phyloP scores from a whole-genome alignment of 1,140 invertebrate species.

The Goniozus legneri region DNA sequence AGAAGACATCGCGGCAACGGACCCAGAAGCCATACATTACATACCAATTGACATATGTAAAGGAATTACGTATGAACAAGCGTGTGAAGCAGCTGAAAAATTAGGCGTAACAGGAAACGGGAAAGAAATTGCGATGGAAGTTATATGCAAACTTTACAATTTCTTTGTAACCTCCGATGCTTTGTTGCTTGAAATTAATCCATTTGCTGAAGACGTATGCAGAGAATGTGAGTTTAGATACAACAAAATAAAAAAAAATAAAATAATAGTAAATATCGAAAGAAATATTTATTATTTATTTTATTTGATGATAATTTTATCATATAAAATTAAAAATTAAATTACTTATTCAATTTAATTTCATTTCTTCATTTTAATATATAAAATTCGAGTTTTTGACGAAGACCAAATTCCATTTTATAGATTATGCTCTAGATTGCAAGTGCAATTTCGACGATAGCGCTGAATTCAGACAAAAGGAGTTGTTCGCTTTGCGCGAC shows the following conservation, averaged over 20 bases:
- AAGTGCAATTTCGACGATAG: constrained; percentile 96
- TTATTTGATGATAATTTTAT: constrained; percentile 3
- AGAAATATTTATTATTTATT: not conserved
- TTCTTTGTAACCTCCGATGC: constrained; percentile 90
- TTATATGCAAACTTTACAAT: constrained; percentile 84
- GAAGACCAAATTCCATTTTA: too few relatives aligned
- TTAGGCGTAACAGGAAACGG: constrained; percentile 72
- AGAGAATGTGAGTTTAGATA: constrained; percentile 68
- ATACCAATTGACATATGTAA: constrained; percentile 83
- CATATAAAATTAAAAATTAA: not conserved
- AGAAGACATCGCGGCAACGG: constrained; percentile 89
- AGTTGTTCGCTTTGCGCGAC: constrained; percentile 85
- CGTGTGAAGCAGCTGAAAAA: constrained; percentile 68
- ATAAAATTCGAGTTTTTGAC: too few relatives aligned
- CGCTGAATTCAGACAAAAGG: constrained; percentile 89
- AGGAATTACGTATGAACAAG: constrained; percentile 76
- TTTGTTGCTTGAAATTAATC: constrained; percentile 92
- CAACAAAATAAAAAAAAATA: not conserved
- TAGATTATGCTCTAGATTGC: constrained; percentile 91
- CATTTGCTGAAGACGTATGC: constrained; percentile 88
- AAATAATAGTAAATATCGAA: not conserved
- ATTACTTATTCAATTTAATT: too few relatives aligned
- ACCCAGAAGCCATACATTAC: constrained; percentile 87
- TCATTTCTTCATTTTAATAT: too few relatives aligned
- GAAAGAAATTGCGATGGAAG: constrained; percentile 70